Base-by-base conservation (phyloP, 1,140 invertebrate genomes). In the Bilobella aurantiaca region DNA sequence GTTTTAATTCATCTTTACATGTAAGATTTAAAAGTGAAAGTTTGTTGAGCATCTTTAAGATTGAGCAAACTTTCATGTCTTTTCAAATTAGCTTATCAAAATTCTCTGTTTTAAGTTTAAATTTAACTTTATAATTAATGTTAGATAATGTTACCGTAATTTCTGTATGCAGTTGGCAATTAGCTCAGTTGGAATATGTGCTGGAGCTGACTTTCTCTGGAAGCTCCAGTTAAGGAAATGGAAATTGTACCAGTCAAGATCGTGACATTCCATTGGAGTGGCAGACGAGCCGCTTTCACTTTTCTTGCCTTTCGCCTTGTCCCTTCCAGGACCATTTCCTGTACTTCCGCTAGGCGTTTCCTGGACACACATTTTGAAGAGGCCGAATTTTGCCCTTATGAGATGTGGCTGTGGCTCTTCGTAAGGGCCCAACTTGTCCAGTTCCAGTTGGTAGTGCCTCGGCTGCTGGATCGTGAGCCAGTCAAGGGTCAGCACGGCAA, bases 331-430 rank as follows among this genome's bases (percentile, higher is more conserved):
- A 42, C 3, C 5, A 59, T 12, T 32, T 62, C 30, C 12, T 18
- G 34, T 42, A 18, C 32, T 30, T 21, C 5, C 5, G 31, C 25
- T 21, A 3, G 30, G 29, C 25, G 25, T 16, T 29, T 66, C 61
- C n/a, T 69, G 65, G 16, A 69, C 42, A 69, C 71, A 73, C 71
- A 70, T 69, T 69, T 70, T 70, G 34, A 73, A 73, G 3, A 73
- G 67, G 12, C 71, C 71, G 29, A 73, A 70, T 23, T 67, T 67
- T 37, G 69, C 68, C 18, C 67, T 63, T 28, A 73, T 70, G 0
- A 73, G 37, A 64, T 73, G 71, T 14, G 71, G 71, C 46, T 64
- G 65, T n/a, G 68, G 68, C 46, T 71, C 67, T 25, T 73, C 68
- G 49, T 73, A 69, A 21, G 69, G 71, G 18, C 68, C 68, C 23